These are phyloP conservation scores for Eledone cirrhosa DNA, from an alignment of 2,888 invertebrate species.

Conservation along the genomic window DNA sequence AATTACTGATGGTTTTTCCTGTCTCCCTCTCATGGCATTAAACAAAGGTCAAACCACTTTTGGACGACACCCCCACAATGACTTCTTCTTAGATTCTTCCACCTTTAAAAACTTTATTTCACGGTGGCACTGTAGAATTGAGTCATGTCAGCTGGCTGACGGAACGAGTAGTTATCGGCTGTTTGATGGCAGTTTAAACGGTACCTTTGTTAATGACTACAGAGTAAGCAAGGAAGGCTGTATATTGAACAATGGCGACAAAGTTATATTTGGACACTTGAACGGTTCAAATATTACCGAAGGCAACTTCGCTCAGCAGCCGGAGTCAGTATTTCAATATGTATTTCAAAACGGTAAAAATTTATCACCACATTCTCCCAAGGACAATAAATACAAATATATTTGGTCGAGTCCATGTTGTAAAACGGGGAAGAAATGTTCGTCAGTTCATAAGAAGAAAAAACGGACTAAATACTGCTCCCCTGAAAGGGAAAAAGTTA, in stretches of 20 bases:
- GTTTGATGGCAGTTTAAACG: slow-evolving; percentile 66
- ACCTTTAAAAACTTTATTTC: slow-evolving; percentile 66
- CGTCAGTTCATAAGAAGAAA: no score
- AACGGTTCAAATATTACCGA: slow-evolving; percentile 66
- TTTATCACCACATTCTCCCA: no score
- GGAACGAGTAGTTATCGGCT: slow-evolving; percentile 59
- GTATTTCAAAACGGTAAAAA: no score
- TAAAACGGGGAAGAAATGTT: background rate
- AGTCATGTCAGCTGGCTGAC: slow-evolving; percentile 49
- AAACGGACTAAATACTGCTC: no score
- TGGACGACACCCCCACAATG: slow-evolving; percentile 54
- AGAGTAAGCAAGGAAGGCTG: slow-evolving; percentile 52
- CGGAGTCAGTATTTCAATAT: slow-evolving; percentile 62
- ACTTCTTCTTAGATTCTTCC: slow-evolving; percentile 62
- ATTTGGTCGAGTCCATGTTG: slow-evolving; percentile 11
- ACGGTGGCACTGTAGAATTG: slow-evolving; percentile 65
- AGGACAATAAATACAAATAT: no score
- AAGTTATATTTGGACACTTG: slow-evolving; percentile 68
- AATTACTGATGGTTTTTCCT: no score
- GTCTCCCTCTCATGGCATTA: no score
- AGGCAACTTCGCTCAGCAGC: slow-evolving; percentile 59
- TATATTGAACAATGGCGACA: slow-evolving; percentile 61
- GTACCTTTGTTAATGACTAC: slow-evolving; percentile 67
- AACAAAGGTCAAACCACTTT: slow-evolving; percentile 40
- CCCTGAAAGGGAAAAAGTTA: no score